Evolutionary conservation across 2,797 vertebrate species (phyloP), one percentile per base, ranked within the genome.

Genomic region (Bovichtus variegatus): DNA sequence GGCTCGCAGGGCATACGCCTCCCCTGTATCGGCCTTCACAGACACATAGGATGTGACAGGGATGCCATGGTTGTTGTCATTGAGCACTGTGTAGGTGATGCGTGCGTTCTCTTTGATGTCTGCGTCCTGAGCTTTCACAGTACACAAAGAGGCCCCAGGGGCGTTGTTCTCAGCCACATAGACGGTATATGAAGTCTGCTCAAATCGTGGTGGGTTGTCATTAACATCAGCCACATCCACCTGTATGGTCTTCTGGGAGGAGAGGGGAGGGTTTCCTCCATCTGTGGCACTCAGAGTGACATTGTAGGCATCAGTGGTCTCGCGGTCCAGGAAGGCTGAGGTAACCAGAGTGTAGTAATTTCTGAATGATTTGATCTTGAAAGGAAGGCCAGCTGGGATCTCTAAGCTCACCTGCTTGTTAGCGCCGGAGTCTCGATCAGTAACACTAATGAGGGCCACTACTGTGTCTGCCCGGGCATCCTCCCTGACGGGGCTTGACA

Each of bases 341-440:
- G 98, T 99, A 81, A 98, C 94, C 87, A 99, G 91, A 11, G 97
- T 98, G 91, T 98, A 99, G 90, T 98, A 98, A 91, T 98, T 99
- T 90, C 97, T 96, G 93, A 98, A 98, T 27, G 97, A 98, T 79
- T 98, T 98, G 74, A 99, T 96, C 71, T 96, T 95, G 87, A 99
- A 99, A 5, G 98, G 98, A 74, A 99, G 94, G 62, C 95, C 94
- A 0, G 95, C 91, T 29, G 96, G 96, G 81, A 99, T 96, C 79
- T 95, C 95, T 21, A 99, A 92, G 80, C 92, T 97, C 90, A 99
- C 97, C 86, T 97, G 96, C 88, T 96, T 96, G 94, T 99, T 99
- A 10, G 88, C 80, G 25, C 98, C 98, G 0, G 97, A 98, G 91
- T 99, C 98, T 75, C 95, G 95, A 87, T 99, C 98, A 0, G 95